These are phyloP conservation scores for Venturia canescens DNA, from an alignment of 1,140 invertebrate species.

Conservation along the genomic window DNA sequence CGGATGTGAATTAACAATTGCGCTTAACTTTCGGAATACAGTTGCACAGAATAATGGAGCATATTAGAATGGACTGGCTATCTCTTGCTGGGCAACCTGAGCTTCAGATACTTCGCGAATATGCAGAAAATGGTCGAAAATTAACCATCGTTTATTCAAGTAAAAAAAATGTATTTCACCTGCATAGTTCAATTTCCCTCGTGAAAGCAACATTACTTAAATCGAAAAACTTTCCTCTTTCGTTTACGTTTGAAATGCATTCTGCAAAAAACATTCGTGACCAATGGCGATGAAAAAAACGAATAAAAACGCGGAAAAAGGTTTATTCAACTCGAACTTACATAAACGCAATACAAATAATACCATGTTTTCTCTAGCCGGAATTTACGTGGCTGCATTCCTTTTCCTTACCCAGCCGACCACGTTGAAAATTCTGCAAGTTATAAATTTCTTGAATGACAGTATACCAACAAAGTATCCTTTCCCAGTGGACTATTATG, in stretches of 20 bases:
- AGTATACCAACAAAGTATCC: conserved; percentile 51
- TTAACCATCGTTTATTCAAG: conserved; percentile 26
- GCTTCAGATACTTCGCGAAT: conserved; percentile 1
- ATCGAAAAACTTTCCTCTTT: too few species aligned
- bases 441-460: conserved; percentile 50
- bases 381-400: conserved; percentile 56
- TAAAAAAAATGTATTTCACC: neutral
- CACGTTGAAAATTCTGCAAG: conserved; percentile 50
- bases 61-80: conserved; percentile 13
- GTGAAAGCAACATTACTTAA: neutral
- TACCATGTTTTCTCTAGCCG: neutral
- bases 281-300: too few species aligned
- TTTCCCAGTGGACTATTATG: conserved; percentile 58
- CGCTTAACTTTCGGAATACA: neutral
- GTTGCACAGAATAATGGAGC: neutral
- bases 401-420: conserved; percentile 56
- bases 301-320: too few species aligned
- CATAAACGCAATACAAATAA: neutral
- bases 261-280: too few species aligned
- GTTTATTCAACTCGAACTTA: too few species aligned
- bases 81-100: neutral
- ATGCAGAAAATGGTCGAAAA: conserved; percentile 17
- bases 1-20: neutral
- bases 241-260: too few species aligned
- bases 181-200: neutral